Percentiles rank a stretch among this genome's conserved stretches.
phyloP scores from a whole-genome alignment of 1,140 invertebrate genomes.

The Drosophila parabipectinata region DNA sequence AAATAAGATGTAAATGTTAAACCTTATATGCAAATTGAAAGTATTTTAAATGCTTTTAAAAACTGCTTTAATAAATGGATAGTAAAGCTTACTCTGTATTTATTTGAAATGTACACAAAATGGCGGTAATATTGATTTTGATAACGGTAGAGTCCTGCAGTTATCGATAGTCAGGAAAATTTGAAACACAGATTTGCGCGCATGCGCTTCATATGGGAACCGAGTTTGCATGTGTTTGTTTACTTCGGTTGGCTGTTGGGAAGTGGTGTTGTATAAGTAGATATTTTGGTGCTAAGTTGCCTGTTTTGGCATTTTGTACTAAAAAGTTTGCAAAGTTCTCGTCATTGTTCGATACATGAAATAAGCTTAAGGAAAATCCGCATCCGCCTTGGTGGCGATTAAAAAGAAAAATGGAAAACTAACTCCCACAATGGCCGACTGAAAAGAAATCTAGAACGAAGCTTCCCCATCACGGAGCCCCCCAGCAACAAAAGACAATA shows the following conservation, averaged over 20 bases:
- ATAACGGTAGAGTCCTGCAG: conserved; percentile 14
- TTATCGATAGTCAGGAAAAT: conserved; percentile 47
- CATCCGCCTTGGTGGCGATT: neutral
- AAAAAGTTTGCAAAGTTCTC: conserved; percentile 22
- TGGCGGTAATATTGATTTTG: conserved; percentile 35
- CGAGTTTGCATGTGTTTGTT: conserved; percentile 76
- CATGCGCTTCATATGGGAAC: conserved; percentile 51
- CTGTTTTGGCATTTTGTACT: conserved; percentile 56
- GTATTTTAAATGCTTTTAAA: conserved; percentile 37
- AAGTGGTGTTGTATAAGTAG: conserved; percentile 63
- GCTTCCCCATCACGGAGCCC: conserved; percentile 10
- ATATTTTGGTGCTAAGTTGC: conserved; percentile 55
- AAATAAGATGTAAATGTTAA: conserved; percentile 67
- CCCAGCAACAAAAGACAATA: conserved; percentile 37
- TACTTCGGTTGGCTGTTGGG: conserved; percentile 59
- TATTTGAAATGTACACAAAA: neutral
- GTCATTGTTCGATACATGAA: conserved; percentile 27
- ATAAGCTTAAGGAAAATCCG: neutral
- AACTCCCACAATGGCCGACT: neutral
- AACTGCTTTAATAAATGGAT: conserved; percentile 24
- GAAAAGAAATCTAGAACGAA: conserved; percentile 14
- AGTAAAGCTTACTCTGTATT: neutral
- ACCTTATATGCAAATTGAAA: conserved; percentile 2
- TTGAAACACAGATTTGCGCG: conserved; percentile 30
- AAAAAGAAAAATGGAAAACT: conserved; percentile 13